Conservation (phyloP, 2,113 vertebrate genomes). For the Esox niger region DNA sequence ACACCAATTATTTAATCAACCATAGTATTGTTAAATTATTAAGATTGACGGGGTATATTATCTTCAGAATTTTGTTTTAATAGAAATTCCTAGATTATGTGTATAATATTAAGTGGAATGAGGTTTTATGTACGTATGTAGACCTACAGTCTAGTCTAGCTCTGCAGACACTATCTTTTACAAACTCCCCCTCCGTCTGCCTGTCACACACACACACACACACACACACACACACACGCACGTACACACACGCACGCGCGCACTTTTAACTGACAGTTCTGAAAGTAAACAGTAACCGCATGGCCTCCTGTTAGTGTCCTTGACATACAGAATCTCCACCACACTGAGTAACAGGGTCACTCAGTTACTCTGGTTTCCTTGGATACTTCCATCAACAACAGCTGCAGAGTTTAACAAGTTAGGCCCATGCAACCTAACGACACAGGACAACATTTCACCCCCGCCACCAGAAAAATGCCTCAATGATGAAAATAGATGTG, state of each 20-base stretch:
- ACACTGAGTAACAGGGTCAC: constrained; percentile 63
- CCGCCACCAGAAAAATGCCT: constrained; percentile 49
- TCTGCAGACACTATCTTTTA: no score
- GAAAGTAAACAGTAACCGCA: constrained; percentile 17
- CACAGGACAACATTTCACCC: constrained; percentile 51
- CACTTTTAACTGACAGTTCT: constrained; percentile 7
- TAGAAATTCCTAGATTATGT: no score
- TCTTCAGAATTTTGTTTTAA: no score
- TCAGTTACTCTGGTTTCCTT: constrained; percentile 69
- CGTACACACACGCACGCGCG: background rate
- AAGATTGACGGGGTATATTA: no score
- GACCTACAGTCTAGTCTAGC: no score
- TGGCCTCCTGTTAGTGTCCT: constrained; percentile 39
- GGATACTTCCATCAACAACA: constrained; percentile 74
- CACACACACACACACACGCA: constrained; percentile 10
- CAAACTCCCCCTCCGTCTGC: no score
- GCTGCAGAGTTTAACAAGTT: constrained; percentile 70
- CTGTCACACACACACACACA: constrained; percentile 12
- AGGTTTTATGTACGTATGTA: no score
- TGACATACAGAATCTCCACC: constrained; percentile 52
- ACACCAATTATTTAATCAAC: no score
- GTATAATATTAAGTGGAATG: no score
- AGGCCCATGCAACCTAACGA: constrained; percentile 49
- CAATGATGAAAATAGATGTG: constrained; percentile 50
- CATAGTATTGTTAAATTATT: no score